A percentile compares a stretch with the other conserved stretches of the same genome.
These are phyloP conservation scores for Ctenopoma multispine DNA, from an alignment of 2,797 vertebrate genomes.

Conservation along the genomic window DNA sequence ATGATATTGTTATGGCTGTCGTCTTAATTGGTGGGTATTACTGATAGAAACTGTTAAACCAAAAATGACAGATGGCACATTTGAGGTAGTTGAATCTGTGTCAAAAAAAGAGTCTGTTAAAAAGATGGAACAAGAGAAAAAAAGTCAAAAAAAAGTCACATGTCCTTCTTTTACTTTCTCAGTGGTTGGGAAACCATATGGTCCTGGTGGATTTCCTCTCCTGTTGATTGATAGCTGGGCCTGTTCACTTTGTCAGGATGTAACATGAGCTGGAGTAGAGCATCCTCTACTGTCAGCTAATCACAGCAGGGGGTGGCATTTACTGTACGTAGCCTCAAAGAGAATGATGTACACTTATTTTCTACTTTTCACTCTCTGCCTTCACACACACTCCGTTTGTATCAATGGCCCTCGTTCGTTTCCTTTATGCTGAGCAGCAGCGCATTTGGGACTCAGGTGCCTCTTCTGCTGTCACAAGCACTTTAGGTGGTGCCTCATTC, in stretches of 20 bases:
- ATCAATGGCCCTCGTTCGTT: slow-evolving; percentile 27
- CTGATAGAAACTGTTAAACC: neutral
- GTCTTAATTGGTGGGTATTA: neutral
- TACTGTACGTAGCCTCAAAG: slow-evolving; percentile 36
- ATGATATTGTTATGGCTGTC: too few relatives aligned
- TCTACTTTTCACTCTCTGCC: slow-evolving; percentile 44
- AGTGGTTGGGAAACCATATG: slow-evolving; percentile 28
- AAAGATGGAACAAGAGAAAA: neutral
- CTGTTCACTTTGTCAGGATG: slow-evolving; percentile 25
- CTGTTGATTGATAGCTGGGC: slow-evolving; percentile 56
- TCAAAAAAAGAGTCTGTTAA: slow-evolving; percentile 5
- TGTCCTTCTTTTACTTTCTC: slow-evolving; percentile 3
- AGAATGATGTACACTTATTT: slow-evolving; percentile 46
- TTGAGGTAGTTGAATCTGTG: neutral
- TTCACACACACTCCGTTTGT: slow-evolving; percentile 47
- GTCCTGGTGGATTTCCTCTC: slow-evolving; percentile 35
- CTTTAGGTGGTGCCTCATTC: slow-evolving; percentile 55
- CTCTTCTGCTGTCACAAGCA: slow-evolving; percentile 56
- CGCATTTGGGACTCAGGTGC: slow-evolving; percentile 44
- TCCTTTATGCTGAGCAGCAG: slow-evolving; percentile 10
- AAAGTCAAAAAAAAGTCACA: slow-evolving; percentile 2
- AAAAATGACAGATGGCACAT: neutral
- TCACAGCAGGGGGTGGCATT: slow-evolving; percentile 37
- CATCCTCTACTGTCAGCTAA: slow-evolving; percentile 43
- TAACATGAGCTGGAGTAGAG: slow-evolving; percentile 40